phyloP scores from a whole-genome alignment of 2,797 vertebrate species.

The Mormyrus proboscirostris region DNA sequence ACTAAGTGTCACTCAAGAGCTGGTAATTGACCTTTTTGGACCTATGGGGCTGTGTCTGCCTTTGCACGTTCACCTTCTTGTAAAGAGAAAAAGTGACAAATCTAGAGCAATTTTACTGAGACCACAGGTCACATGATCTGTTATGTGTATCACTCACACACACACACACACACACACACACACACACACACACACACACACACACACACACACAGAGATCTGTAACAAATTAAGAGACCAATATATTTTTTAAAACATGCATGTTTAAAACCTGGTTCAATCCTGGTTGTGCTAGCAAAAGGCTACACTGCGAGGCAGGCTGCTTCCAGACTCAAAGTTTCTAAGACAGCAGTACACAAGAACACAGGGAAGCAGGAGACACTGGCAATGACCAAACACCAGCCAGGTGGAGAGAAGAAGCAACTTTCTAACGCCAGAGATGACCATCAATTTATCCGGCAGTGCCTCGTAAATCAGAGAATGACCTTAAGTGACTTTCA shows the following conservation, averaged over 20 bases:
- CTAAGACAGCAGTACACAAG: no score
- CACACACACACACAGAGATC: not conserved
- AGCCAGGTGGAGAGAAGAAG: no score
- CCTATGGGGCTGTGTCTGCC: constrained; percentile 38
- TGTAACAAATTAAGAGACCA: no score
- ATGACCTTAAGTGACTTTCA: no score
- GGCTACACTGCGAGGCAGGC: not conserved
- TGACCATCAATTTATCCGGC: no score
- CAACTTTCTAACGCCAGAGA: no score
- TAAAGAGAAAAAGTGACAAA: constrained; percentile 39
- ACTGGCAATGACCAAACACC: no score
- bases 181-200: not conserved
- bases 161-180: no score
- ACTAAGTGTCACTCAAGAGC: constrained; percentile 48
- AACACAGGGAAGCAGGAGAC: no score
- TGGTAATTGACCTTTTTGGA: constrained; percentile 54
- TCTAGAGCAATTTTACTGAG: not conserved
- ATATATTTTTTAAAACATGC: not conserved
- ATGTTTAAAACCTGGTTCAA: not conserved
- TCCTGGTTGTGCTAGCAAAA: not conserved
- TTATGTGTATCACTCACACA: not conserved
- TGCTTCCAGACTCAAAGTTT: no score
- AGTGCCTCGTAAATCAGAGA: no score
- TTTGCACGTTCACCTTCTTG: constrained; percentile 48
- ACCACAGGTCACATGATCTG: not conserved